Conservation (phyloP, 2,797 vertebrate genomes). For the Microctenopoma stevenorrisi region DNA sequence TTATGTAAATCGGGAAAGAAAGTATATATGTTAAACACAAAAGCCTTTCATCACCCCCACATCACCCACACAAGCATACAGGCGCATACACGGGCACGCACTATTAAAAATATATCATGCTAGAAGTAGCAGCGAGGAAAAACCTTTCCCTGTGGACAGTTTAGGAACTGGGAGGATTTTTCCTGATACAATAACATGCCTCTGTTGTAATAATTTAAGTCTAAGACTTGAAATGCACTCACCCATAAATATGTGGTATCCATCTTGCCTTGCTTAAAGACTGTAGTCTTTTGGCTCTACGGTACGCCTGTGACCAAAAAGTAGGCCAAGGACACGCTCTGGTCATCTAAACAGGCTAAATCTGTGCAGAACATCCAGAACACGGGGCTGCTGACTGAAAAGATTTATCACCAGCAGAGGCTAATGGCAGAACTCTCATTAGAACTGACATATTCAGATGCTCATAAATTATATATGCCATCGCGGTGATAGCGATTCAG, state of each 20-base stretch:
- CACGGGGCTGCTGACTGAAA: constrained; percentile 59
- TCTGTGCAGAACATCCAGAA: constrained; percentile 60
- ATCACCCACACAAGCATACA: constrained; percentile 57
- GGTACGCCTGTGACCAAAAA: constrained; percentile 63
- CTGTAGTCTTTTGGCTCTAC: constrained; percentile 58
- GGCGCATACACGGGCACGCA: constrained; percentile 26
- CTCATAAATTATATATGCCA: neutral
- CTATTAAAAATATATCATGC: constrained; percentile 69
- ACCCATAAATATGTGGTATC: constrained; percentile 72
- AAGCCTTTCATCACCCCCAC: constrained; percentile 44
- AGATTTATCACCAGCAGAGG: constrained; percentile 48
- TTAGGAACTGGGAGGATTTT: constrained; percentile 44
- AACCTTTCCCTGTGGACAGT: constrained; percentile 46
- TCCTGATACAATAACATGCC: constrained; percentile 45
- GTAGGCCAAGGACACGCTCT: constrained; percentile 80
- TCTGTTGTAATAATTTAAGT: constrained; percentile 47
- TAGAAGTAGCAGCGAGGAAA: constrained; percentile 61
- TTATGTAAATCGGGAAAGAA: constrained; percentile 49
- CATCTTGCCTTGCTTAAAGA: constrained; percentile 70
- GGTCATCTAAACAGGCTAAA: constrained; percentile 75
- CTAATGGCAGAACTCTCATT: constrained; percentile 35
- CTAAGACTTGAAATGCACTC: constrained; percentile 66
- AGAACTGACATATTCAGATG: constrained; percentile 12
- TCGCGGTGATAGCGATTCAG: neutral
- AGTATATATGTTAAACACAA: constrained; percentile 42